phyloP scores from a whole-genome alignment of 1,140 invertebrate species.

The Zaprionus kolodkinae region DNA sequence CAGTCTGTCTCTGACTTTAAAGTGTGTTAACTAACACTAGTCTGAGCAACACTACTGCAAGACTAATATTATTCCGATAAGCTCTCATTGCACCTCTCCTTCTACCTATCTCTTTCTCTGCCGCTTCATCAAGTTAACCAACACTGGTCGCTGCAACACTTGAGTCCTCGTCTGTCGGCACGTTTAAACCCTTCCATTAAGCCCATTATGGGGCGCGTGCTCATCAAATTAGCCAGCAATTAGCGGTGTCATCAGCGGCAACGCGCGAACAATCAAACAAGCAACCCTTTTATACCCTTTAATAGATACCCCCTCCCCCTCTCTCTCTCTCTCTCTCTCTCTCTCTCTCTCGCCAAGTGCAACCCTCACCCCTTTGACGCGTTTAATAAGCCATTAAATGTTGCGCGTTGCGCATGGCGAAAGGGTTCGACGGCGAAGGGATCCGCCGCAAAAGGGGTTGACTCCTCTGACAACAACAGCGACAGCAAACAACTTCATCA shows the following conservation, averaged over 20 bases:
- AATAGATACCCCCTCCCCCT: background rate
- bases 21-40: too few species aligned
- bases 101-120: background rate
- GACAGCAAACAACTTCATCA: conserved; percentile 51
- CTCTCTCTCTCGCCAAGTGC: conserved; percentile 30
- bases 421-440: conserved; percentile 32
- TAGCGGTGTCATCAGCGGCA: conserved; percentile 72
- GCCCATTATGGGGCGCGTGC: conserved; percentile 47
- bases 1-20: too few species aligned
- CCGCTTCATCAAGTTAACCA: background rate
- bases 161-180: background rate
- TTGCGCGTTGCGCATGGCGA: conserved; percentile 23
- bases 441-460: conserved; percentile 33
- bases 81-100: too few species aligned
- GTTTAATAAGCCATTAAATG: conserved; percentile 76
- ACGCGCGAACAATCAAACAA: conserved; percentile 55
- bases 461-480: conserved; percentile 11
- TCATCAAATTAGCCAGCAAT: conserved; percentile 75
- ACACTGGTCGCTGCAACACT: conserved; percentile 29
- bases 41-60: too few species aligned
- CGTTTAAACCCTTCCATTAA: conserved; percentile 35
- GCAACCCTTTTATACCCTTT: conserved; percentile 37
- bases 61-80: too few species aligned
- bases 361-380: conserved; percentile 28
- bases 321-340: conserved; percentile 36